Evolutionary conservation across 2,888 invertebrate species (phyloP).

Genomic region (Unio delphinus): DNA sequence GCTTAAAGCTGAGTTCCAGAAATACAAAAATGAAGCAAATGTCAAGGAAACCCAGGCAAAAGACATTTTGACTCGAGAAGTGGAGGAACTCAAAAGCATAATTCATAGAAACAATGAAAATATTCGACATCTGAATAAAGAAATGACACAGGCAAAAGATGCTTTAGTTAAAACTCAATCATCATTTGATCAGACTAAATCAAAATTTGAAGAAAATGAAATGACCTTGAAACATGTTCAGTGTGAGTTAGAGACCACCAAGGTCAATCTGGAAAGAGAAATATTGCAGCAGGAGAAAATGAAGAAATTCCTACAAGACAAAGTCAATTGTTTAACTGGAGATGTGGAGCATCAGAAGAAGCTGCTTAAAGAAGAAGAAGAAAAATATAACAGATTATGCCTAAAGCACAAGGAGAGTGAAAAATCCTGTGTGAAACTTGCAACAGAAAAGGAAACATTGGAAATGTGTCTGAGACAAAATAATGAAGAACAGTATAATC

Average conservation of each 20-base stretch:
- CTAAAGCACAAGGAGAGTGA: slow-evolving; percentile 1
- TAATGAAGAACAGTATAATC: slow-evolving; percentile 1
- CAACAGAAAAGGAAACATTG: not conserved
- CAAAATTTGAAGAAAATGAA: slow-evolving; percentile 1
- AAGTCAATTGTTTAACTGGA: not conserved
- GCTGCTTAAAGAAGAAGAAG: too few relatives aligned
- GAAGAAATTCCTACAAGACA: slow-evolving; percentile 1
- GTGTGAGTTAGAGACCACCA: not conserved
- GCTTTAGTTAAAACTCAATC: too few relatives aligned
- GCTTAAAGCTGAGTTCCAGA: too few relatives aligned
- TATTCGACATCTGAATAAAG: slow-evolving; percentile 14
- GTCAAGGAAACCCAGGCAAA: too few relatives aligned
- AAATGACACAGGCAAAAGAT: slow-evolving; percentile 6
- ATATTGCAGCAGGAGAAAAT: slow-evolving; percentile 5
- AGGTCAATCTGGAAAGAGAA: slow-evolving; percentile 2
- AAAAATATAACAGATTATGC: too few relatives aligned
- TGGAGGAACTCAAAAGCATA: slow-evolving; percentile 10
- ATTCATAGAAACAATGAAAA: slow-evolving; percentile 10
- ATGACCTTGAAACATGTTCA: not conserved
- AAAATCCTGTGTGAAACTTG: too few relatives aligned
- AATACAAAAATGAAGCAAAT: too few relatives aligned
- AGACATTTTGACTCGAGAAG: not conserved
- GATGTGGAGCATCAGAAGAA: too few relatives aligned
- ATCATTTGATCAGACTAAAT: not conserved
- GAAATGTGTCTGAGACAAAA: not conserved